Percentiles rank a stretch among this genome's conserved stretches.
Conservation (phyloP, 2,113 vertebrate species). For the Anser brachyrhynchus region DNA sequence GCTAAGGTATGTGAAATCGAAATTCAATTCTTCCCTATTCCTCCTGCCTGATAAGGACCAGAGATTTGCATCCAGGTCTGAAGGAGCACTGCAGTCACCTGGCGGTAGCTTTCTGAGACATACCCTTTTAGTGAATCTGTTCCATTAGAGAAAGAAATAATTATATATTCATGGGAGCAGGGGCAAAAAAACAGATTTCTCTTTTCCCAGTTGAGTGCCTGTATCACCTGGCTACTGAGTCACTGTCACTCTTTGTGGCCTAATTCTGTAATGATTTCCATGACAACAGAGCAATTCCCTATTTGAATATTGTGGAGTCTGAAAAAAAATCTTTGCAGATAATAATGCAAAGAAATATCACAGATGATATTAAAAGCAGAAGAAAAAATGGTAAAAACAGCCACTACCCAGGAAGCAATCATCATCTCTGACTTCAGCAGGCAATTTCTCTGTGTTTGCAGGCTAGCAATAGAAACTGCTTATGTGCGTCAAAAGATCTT, state of each 20-base stretch:
- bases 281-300: constrained; percentile 30
- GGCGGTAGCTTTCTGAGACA: neutral
- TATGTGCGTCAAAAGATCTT: neutral
- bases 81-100: neutral
- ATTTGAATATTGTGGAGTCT: constrained; percentile 17
- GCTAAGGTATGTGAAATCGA: neutral
- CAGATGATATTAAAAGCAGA: neutral
- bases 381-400: neutral
- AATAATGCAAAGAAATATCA: neutral
- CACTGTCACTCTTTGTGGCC: constrained; percentile 56
- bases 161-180: neutral
- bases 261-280: constrained; percentile 65
- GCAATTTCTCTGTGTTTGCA: constrained; percentile 1
- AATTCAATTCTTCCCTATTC: neutral
- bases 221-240: constrained; percentile 60
- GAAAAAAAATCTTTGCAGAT: neutral
- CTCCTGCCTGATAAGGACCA: neutral
- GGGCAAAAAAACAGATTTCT: neutral
- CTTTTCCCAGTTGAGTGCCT: constrained; percentile 29
- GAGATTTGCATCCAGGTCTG: neutral
- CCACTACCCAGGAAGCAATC: neutral
- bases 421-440: neutral
- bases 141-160: neutral
- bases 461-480: constrained; percentile 6
- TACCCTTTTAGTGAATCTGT: neutral